Evolutionary conservation across 1,140 invertebrate species (phyloP), one percentile per base, ranked within the genome.

Genomic region (Diuraphis noxia): DNA sequence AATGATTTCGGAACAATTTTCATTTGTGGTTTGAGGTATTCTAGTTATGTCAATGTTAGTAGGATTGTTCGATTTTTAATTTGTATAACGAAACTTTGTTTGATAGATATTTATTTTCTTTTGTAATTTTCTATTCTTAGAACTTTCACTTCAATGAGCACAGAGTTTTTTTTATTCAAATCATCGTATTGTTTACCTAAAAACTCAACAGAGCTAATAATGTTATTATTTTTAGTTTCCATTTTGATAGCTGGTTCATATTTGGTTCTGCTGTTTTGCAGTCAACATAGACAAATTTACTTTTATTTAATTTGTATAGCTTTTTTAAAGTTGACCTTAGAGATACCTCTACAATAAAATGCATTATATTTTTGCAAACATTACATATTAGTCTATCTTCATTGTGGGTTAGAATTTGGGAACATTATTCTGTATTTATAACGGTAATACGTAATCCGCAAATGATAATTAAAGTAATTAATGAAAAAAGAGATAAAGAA

Each of bases 381-480:
- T 25, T 84, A 43, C 38, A 84, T 84, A 41, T n/a, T 41, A 84
- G 8, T 41, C 40, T 84, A 30, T 84, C 40, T 25, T 84, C 81
- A 30, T 84, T 84, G 9, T 43, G 13, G 17, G 41, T 43, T 84
- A 84, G 81, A 25, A 8, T 84, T 43, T 84, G 40, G 7, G 40
- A 84, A 84, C 40, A 84, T 84, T 84, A 84, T 25, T 84, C 81
- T 84, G 81, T 84, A 84, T 84, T 43, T 40, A 84, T 84, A 34
- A 30, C 43, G 9, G 38, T 84, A 43, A 84, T 9, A 23, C 9
- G 41, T 7, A 41, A 84, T 30, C 38, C 9, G 40, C 30, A 8
- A 84, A 84, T 13, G 34, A 4, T 77, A 77, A 77, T 19, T 10
- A 77, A 77, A 3, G 5, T 77, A 77, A 77, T 19, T 10, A 77